Evolutionary conservation across 2,888 invertebrate species (phyloP), one percentile per base, ranked within the genome.

Genomic region (Hyles lineata): DNA sequence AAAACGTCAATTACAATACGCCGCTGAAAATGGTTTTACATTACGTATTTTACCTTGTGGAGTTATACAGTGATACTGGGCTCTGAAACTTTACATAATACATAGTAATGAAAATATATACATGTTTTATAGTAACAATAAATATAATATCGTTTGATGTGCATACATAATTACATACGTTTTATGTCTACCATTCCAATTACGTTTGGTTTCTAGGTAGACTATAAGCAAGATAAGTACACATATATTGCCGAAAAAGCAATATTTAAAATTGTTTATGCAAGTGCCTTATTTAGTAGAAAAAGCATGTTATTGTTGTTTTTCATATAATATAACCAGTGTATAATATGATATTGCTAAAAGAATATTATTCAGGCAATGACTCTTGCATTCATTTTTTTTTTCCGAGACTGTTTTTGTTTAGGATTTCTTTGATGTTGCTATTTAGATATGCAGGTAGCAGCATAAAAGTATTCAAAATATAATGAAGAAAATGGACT

Each of bases 61-160:
- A 73, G 76, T 75, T 76, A 72, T 15, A 81, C 74, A 80, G 80
- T 76, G 78, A 79, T 70, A 78, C 78, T 15, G 63, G 72, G 75
- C 72, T 81, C 85, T 85, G 86, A 85, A 87, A 87, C 82, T 85
- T 76, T 81, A 77, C 80, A 82, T 78, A 78, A 71, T 78, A 73
- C 74, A 61, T 73, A 75, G 75, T 73, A 69, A 77, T 74, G 75
- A 74, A 77, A 60, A 50, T 35, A 75, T 71, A 78, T 77, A 76
- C 74, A 77, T 70, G 76, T 61, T 62, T 55, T 63, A 74, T 76
- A 76, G 58, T 73, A 67, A 72, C 70, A 72, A 73, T 73, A 73
- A n/a, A 75, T 67, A 67, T 50, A 67, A 50, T 67, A 50, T 21
- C 52, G 73, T 71, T 72, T 50, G 60, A 72, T 60, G n/a, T 62